Evolutionary conservation across 2,888 invertebrate genomes (phyloP), one percentile per base, ranked within the genome.

Genomic region (Zelleria hepariella): DNA sequence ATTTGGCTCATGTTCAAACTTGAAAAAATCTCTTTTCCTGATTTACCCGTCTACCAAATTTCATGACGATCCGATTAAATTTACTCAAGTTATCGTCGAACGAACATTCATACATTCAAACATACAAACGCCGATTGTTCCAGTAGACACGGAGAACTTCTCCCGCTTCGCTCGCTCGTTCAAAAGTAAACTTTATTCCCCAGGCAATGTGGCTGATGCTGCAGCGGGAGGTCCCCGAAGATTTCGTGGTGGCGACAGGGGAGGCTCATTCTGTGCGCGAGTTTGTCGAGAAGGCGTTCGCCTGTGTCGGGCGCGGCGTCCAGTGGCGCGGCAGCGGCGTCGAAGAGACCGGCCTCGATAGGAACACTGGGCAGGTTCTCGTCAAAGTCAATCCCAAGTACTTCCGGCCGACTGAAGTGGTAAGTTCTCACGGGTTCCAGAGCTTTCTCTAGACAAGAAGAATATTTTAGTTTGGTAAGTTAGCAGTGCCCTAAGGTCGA

Each of bases 191-290:
- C 42, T 42, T 42, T 42, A 10, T n/a, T 56, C 15, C 5, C 0
- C 75, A 96, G 94, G 99, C 98, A 0, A 99, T 99, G 99, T 99
- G 99, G 98, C 86, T 98, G 78, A 99, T 99, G 97, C 90, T 99
- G 18, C 99, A 99, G 78, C 94, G 95, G 74, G 93, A 96, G 0
- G 81, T 87, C 42, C 95, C 99, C 0, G 96, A 98, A 58, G 99
- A 99, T 86, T 99, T 94, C 89, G 99, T 99, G 5, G 97, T 99
- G 68, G 98, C 99, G 5, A 98, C 98, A 0, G 98, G 98, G 0
- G 95, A 97, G 78, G 92, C 94, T 15, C 98, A 98, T 83, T 98
- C 96, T 78, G 99, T 99, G 0, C 90, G 96, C 10, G 97, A 99
- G 83, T 99, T 99, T 88, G 97, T 99, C 0, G 97, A 97, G 81